phyloP scores from a whole-genome alignment of 2,797 vertebrate species.

The Argentina silus region DNA sequence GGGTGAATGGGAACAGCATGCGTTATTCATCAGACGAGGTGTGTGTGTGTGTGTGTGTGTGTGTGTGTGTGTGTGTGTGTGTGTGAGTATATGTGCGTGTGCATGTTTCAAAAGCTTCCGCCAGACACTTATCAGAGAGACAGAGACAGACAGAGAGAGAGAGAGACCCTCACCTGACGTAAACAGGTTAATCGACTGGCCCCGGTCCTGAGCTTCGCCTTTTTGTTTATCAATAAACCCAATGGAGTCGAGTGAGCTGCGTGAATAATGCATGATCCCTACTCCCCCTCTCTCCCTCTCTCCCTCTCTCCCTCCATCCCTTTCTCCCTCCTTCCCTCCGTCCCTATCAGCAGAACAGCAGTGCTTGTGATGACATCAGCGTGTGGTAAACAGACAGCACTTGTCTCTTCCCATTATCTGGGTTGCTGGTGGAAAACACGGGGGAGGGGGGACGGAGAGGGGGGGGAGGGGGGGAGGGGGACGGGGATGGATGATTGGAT shows the following conservation, averaged over 20 bases:
- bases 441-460: conserved; percentile 20
- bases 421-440: conserved; percentile 3
- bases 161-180: conserved; percentile 75
- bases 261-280: conserved; percentile 87
- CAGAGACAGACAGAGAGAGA: conserved; percentile 43
- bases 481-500: conserved; percentile 53
- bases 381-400: conserved; percentile 79
- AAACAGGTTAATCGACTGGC: conserved; percentile 91
- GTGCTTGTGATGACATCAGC: conserved; percentile 91
- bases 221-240: conserved; percentile 89
- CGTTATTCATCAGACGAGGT: conserved; percentile 64
- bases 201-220: conserved; percentile 82
- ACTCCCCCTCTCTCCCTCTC: conserved; percentile 74
- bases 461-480: conserved; percentile 9
- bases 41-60: conserved; percentile 18
- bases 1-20: conserved; percentile 63
- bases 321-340: conserved; percentile 46
- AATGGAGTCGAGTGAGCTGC: conserved; percentile 77
- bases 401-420: conserved; percentile 74
- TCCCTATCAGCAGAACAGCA: conserved; percentile 75
- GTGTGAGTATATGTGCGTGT: conserved; percentile 22
- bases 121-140: conserved; percentile 60
- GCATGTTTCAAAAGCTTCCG: conserved; percentile 53
- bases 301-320: conserved; percentile 10
- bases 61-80: conserved; percentile 25